Evolutionary conservation across 2,113 vertebrate genomes (phyloP), one percentile per base, ranked within the genome.

Genomic region (Heloderma charlesbogerti): DNA sequence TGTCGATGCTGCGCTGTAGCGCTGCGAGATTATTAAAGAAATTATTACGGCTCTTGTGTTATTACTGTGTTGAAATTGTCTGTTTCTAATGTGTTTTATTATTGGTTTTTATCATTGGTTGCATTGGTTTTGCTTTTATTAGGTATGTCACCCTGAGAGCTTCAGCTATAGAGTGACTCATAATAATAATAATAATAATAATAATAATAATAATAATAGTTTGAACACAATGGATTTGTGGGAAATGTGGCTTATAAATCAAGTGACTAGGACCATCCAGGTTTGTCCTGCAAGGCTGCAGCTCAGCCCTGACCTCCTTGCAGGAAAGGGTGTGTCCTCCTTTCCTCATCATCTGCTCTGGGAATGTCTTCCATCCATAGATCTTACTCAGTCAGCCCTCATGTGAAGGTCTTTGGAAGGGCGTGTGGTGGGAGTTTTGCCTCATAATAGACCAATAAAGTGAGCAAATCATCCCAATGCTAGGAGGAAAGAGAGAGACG

Each of bases 371-470:
- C 12, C 78, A 29, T 43, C 84, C 43, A 27, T 43, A 27, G 37
- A n/a, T n/a, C 18, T 57, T 1, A 13, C 4, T 22, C 51, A 16
- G 51, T 22, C 51, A 16, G 51, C n/a, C n/a, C 45, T 43, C 37
- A 4, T 63, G 31, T 63, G 72, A 77, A 87, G n/a, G 86, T 13
- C 72, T 63, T 87, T 60, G 71, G 48, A 87, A 88, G 37, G 85
- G 12, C 71, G 27, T 37, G 18, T 40, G 22, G 22, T 1, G 48
- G 88, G 27, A 66, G 25, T 66, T 81, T 84, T 37, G 2, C n/a
- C 84, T 92, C 22, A 48, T 51, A 82, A 60, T 85, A 20, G 89
- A 1, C n/a, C 40, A 4, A 34, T n/a, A 75, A 69, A 67, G 37
- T n/a, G 43, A 92, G 48, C 40, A 75, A 40, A 75, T 29, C 78